Evolutionary conservation across 2,113 vertebrate species (phyloP).

Genomic region (Gracilinanus agilis): DNA sequence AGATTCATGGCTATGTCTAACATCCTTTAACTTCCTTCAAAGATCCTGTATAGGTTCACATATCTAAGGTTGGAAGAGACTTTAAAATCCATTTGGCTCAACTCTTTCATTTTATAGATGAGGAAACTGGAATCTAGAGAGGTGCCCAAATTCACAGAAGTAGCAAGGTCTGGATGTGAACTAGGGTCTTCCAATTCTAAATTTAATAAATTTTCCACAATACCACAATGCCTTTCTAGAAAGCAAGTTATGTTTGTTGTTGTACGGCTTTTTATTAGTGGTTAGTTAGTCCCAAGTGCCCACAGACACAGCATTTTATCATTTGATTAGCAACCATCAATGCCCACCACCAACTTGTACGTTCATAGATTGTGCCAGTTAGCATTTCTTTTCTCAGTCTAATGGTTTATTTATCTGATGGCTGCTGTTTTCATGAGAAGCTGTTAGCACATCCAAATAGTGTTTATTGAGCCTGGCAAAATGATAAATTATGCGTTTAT

Average conservation of each 20-base stretch:
- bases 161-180: background rate
- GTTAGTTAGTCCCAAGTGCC: background rate
- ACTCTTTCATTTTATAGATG: background rate
- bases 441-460: background rate
- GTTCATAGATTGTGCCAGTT: background rate
- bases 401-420: conserved; percentile 14
- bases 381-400: background rate
- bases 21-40: background rate
- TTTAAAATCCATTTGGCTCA: background rate
- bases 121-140: background rate
- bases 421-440: background rate
- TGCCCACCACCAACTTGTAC: background rate
- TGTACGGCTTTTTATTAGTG: background rate
- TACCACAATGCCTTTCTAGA: background rate
- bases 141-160: background rate
- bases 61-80: background rate
- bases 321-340: background rate
- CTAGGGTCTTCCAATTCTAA: background rate
- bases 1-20: background rate
- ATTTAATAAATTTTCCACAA: background rate
- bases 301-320: background rate
- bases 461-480: background rate
- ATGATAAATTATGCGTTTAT: background rate
- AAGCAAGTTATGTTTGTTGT: background rate
- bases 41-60: background rate